Percentiles rank a stretch among this genome's conserved stretches.
phyloP scores from a whole-genome alignment of 2,888 invertebrate species.

The Periphyllus acericola region DNA sequence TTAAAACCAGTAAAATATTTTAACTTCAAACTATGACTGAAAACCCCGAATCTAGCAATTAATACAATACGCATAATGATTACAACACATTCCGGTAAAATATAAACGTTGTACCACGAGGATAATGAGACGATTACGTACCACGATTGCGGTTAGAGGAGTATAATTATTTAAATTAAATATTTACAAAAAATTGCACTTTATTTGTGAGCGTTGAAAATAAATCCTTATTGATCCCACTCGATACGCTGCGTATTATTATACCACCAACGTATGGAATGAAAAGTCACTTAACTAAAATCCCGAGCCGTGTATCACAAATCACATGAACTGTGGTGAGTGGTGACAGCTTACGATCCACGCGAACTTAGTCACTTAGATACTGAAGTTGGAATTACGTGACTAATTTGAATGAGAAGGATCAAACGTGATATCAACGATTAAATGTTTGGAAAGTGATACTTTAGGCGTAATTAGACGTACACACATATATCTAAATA shows the following conservation, averaged over 20 bases:
- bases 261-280: background rate
- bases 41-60: too few species aligned
- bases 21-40: too few species aligned
- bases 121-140: too few species aligned
- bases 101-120: too few species aligned
- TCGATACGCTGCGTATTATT: background rate
- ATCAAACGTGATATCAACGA: slow-evolving; percentile 28
- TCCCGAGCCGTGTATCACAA: background rate
- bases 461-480: background rate
- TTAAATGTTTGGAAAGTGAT: slow-evolving; percentile 10
- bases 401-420: slow-evolving; percentile 33
- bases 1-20: too few species aligned
- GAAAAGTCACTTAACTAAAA: slow-evolving; percentile 12
- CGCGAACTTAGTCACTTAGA: slow-evolving; percentile 2
- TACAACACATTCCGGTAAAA: too few species aligned
- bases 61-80: too few species aligned
- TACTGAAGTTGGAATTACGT: slow-evolving; percentile 1
- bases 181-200: background rate
- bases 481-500: background rate
- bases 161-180: too few species aligned
- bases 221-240: background rate
- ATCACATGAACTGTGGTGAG: background rate
- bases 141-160: too few species aligned
- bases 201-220: background rate
- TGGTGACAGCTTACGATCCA: background rate